phyloP scores from a whole-genome alignment of 2,888 invertebrate species.

The Polietes domitor region DNA sequence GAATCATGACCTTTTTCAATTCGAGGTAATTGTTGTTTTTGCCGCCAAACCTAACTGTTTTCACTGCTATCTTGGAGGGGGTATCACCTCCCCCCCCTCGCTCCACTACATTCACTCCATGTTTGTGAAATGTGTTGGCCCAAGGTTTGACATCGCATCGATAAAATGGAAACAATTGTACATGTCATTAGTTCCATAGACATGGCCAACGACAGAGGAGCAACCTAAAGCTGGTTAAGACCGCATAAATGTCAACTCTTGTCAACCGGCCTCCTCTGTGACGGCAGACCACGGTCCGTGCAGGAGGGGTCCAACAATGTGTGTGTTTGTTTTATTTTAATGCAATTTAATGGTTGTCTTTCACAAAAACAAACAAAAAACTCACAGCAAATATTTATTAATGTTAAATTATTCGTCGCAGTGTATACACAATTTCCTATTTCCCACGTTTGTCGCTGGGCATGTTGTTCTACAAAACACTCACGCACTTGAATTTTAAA shows the following conservation, averaged over 20 bases:
- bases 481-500: conserved; percentile 61
- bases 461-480: conserved; percentile 52
- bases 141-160: conserved; percentile 25
- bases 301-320: not conserved
- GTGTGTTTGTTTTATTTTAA: not conserved
- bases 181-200: conserved; percentile 23
- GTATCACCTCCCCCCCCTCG: no score
- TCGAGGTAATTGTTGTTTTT: conserved; percentile 25
- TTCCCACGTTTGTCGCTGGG: conserved; percentile 55
- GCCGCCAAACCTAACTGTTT: conserved; percentile 17
- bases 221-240: conserved; percentile 13
- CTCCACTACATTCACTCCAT: not conserved
- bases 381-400: conserved; percentile 32
- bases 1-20: conserved; percentile 39
- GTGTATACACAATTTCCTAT: conserved; percentile 51
- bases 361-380: conserved; percentile 2
- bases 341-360: conserved; percentile 23
- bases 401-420: conserved; percentile 48
- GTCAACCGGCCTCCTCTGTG: not conserved
- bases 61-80: not conserved
- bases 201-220: not conserved
- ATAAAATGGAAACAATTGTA: conserved; percentile 28
- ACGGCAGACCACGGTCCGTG: not conserved
- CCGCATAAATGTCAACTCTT: conserved; percentile 13
- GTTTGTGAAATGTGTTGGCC: not conserved